phyloP scores from a whole-genome alignment of 2,888 invertebrate species.

The Mycalesis mineus region DNA sequence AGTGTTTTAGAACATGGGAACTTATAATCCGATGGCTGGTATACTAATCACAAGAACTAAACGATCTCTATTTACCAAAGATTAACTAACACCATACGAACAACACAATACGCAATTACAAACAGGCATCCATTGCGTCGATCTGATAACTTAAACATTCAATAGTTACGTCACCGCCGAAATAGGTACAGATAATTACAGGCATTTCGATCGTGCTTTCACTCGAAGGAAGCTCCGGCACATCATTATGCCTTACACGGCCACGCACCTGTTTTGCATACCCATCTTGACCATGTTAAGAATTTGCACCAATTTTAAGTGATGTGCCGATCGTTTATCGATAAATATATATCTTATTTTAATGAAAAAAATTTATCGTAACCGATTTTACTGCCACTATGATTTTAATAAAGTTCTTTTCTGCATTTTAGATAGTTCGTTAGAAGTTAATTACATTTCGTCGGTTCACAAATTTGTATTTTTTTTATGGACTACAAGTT shows the following conservation, averaged over 20 bases:
- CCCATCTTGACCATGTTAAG: slow-evolving; percentile 58
- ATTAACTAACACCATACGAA: slow-evolving; percentile 13
- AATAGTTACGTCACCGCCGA: slow-evolving; percentile 28
- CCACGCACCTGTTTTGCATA: slow-evolving; percentile 68
- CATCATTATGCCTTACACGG: slow-evolving; percentile 60
- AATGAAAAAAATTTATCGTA: too few relatives aligned
- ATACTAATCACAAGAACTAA: background rate
- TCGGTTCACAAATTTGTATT: too few relatives aligned
- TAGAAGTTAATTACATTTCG: too few relatives aligned
- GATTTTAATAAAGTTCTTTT: too few relatives aligned
- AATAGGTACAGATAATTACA: slow-evolving; percentile 35
- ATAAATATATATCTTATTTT: slow-evolving; percentile 28
- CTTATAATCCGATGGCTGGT: too few relatives aligned
- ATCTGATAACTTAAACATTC: slow-evolving; percentile 20
- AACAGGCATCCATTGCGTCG: slow-evolving; percentile 22
- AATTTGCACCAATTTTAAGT: slow-evolving; percentile 65
- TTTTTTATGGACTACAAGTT: too few relatives aligned
- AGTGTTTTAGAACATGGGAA: too few relatives aligned
- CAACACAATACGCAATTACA: slow-evolving; percentile 21
- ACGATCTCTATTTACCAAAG: slow-evolving; percentile 8
- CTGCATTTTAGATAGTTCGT: too few relatives aligned
- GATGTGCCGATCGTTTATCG: slow-evolving; percentile 47
- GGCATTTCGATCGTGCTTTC: slow-evolving; percentile 46
- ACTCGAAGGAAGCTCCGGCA: slow-evolving; percentile 39
- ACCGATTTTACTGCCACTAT: too few relatives aligned